phyloP scores from a whole-genome alignment of 2,888 invertebrate species.

The Chloroclysta siterata region DNA sequence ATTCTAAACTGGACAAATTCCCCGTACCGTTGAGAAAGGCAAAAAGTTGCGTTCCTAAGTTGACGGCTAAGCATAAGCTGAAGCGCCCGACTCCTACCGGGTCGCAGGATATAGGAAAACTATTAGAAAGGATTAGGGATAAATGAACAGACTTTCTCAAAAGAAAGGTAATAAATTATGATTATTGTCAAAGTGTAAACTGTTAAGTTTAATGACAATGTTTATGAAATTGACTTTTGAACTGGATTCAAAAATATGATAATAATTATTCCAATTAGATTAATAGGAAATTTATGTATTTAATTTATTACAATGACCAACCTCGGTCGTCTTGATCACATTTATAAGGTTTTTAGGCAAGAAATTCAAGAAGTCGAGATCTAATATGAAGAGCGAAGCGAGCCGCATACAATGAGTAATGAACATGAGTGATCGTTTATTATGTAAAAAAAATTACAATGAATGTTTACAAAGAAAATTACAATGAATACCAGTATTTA shows the following conservation, averaged over 20 bases:
- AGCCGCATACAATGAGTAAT: neutral
- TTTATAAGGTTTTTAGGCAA: too few species aligned
- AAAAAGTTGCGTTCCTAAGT: conserved; percentile 57
- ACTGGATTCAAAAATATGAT: neutral
- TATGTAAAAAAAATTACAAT: too few species aligned
- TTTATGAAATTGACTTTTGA: conserved; percentile 1
- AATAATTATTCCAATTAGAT: neutral
- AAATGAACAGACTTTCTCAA: conserved; percentile 3
- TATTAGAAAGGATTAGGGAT: conserved; percentile 14
- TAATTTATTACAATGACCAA: too few species aligned
- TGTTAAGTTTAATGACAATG: neutral
- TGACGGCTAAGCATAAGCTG: conserved; percentile 46
- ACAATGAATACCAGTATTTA: too few species aligned
- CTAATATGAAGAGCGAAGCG: neutral
- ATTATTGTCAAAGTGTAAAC: neutral
- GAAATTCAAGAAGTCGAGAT: neutral
- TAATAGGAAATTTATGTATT: too few species aligned
- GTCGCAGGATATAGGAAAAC: conserved; percentile 25
- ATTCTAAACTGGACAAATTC: conserved; percentile 79
- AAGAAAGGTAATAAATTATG: neutral
- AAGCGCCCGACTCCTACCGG: conserved; percentile 20
- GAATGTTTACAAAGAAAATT: too few species aligned
- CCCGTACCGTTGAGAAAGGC: conserved; percentile 59
- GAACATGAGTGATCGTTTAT: too few species aligned
- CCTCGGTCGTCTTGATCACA: too few species aligned